Base-by-base conservation (phyloP, 2,113 vertebrate genomes). In the Chionomys nivalis region DNA sequence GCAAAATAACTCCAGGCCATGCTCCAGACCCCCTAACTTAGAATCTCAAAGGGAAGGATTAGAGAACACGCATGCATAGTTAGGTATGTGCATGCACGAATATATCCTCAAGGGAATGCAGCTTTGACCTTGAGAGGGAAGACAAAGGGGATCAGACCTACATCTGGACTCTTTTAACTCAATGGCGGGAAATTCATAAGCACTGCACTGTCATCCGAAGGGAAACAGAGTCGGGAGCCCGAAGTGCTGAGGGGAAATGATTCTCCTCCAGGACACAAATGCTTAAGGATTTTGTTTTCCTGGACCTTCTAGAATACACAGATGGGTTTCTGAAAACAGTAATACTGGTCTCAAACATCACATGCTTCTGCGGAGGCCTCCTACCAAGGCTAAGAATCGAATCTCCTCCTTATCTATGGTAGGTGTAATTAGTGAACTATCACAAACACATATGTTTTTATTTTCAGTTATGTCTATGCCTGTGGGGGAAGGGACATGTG, bases 221-320 rank as follows among this genome's bases (percentile, higher is more conserved):
- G n/a, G 88, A 93, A 90, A 65, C 65, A 78, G 7, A 47, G 33
- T 44, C 4, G 1, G 24, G 47, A 96, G 79, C 26, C 7, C 28
- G 33, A 94, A 79, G 23, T 47, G 52, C 42, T 28, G 2, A 95
- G 5, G 21, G 47, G 4, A 36, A 92, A 21, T 87, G 0, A 49
- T 88, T 78, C 3, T 58, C 63, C 77, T 88, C 44, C 78, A 36
- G 78, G 77, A 93, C 92, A 93, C 87, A 77, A 90, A 66, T 91
- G 55, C 39, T 61, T 49, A 55, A 93, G 31, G 39, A 89, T 36
- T 75, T n/a, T 89, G 16, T 77, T 86, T 93, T 21, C 6, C 36
- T 63, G 10, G 73, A 58, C n/a, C 65, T 94, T 28, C 85, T 1
- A 87, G 36, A 77, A n/a, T 86, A 91, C 73, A 49, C 33, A 93